phyloP scores from a whole-genome alignment of 2,888 invertebrate genomes.

The Clitarchus hookeri region DNA sequence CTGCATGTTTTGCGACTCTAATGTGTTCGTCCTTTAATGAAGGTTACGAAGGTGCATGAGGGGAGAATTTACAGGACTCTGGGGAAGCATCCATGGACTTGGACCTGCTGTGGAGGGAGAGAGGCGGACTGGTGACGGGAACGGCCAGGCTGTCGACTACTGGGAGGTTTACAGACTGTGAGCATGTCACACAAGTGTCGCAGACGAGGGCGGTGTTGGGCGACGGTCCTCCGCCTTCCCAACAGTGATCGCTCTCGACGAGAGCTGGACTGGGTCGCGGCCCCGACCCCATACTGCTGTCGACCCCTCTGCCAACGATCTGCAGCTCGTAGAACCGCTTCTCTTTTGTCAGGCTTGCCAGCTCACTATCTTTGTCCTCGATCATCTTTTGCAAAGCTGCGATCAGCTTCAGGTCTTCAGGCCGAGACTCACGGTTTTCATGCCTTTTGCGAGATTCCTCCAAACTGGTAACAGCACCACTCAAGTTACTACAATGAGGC shows the following conservation, averaged over 20 bases:
- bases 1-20: neutral
- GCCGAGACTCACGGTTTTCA: constrained; percentile 61
- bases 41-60: neutral
- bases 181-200: neutral
- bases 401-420: constrained; percentile 61
- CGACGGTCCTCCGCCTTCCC: neutral
- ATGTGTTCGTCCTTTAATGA: neutral
- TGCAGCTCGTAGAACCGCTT: constrained; percentile 63
- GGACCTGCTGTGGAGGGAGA: neutral
- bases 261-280: neutral
- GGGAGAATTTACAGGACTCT: neutral
- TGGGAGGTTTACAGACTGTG: neutral
- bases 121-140: neutral
- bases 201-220: neutral
- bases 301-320: constrained; percentile 33
- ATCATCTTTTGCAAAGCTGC: constrained; percentile 60
- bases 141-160: neutral
- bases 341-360: constrained; percentile 61
- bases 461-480: constrained; percentile 31
- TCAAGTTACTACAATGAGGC: no score
- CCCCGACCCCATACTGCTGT: neutral
- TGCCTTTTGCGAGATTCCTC: constrained; percentile 29
- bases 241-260: neutral
- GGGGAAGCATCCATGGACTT: neutral
- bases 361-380: constrained; percentile 62